A percentile compares a stretch with the other conserved stretches of the same genome.
Evolutionary conservation across 2,797 vertebrate species (phyloP).

Genomic region (Gymnoscopelus microlampas): DNA sequence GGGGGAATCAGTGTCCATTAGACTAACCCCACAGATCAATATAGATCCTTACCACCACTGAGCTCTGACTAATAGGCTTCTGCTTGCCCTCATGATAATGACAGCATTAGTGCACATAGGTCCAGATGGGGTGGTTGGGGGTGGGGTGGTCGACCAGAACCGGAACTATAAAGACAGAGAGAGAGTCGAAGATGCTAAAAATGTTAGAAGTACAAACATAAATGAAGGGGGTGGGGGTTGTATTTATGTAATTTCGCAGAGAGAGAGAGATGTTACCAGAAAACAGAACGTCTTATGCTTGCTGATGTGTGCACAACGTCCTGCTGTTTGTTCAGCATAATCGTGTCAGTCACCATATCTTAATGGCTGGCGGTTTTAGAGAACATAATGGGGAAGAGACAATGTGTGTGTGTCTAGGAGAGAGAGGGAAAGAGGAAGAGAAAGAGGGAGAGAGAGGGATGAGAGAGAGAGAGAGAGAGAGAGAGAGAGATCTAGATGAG

Average conservation of each 20-base stretch:
- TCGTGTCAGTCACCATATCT: conserved; percentile 32
- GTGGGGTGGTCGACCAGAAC: conserved; percentile 29
- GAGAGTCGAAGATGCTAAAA: conserved; percentile 43
- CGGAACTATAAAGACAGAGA: conserved; percentile 12
- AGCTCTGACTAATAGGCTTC: conserved; percentile 71
- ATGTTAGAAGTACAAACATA: conserved; percentile 33
- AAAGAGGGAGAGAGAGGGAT: conserved; percentile 7
- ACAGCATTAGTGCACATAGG: conserved; percentile 66
- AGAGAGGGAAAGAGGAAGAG: conserved; percentile 36
- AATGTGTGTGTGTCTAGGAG: conserved; percentile 23
- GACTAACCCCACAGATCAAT: conserved; percentile 75
- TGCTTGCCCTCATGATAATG: conserved; percentile 64
- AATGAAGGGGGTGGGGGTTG: conserved; percentile 20
- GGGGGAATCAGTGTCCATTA: conserved; percentile 79
- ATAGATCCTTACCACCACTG: conserved; percentile 70
- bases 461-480: neutral
- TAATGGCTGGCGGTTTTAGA: conserved; percentile 34
- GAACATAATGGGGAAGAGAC: conserved; percentile 40
- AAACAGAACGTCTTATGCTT: conserved; percentile 19
- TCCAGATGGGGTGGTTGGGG: conserved; percentile 61
- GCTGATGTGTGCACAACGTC: conserved; percentile 23
- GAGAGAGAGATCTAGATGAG: conserved; percentile 4
- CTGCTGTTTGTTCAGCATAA: conserved; percentile 29
- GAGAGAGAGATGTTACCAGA: neutral
- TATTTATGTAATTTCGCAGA: neutral